phyloP scores from a whole-genome alignment of 2,113 vertebrate genomes.

The Larimichthys polyactis region DNA sequence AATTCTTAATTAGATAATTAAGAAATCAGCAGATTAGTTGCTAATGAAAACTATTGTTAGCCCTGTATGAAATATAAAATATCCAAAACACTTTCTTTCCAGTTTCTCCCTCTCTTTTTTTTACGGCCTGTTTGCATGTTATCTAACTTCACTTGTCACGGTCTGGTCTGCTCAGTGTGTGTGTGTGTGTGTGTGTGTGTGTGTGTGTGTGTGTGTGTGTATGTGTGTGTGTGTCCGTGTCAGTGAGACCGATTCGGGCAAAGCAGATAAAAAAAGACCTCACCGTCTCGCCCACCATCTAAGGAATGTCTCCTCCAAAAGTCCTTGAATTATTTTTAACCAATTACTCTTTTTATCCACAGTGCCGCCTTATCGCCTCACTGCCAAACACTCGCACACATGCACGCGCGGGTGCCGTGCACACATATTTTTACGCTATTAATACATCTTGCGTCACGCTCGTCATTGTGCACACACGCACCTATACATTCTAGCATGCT shows the following conservation, averaged over 20 bases:
- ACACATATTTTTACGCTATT: constrained; percentile 29
- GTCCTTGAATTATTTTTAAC: constrained; percentile 81
- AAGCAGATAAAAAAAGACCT: constrained; percentile 53
- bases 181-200: too few relatives aligned
- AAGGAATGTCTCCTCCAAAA: constrained; percentile 77
- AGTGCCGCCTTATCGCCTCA: constrained; percentile 60
- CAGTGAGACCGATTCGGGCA: background rate
- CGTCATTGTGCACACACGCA: background rate
- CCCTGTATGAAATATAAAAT: background rate
- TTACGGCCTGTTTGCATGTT: background rate
- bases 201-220: too few relatives aligned
- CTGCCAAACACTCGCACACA: constrained; percentile 13
- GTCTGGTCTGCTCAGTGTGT: background rate
- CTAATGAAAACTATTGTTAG: too few relatives aligned
- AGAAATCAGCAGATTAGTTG: too few relatives aligned
- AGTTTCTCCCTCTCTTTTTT: background rate
- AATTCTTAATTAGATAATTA: too few relatives aligned
- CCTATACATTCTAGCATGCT: constrained; percentile 18
- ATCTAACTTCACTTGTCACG: constrained; percentile 8
- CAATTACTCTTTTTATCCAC: constrained; percentile 64
- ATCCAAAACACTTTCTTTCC: too few relatives aligned
- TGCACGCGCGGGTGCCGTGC: background rate
- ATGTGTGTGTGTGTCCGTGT: background rate
- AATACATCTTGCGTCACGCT: constrained; percentile 18
- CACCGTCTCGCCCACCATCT: constrained; percentile 32